These are phyloP conservation scores for Buceros bicornis DNA, from an alignment of 2,797 vertebrate species.

Conservation along the genomic window DNA sequence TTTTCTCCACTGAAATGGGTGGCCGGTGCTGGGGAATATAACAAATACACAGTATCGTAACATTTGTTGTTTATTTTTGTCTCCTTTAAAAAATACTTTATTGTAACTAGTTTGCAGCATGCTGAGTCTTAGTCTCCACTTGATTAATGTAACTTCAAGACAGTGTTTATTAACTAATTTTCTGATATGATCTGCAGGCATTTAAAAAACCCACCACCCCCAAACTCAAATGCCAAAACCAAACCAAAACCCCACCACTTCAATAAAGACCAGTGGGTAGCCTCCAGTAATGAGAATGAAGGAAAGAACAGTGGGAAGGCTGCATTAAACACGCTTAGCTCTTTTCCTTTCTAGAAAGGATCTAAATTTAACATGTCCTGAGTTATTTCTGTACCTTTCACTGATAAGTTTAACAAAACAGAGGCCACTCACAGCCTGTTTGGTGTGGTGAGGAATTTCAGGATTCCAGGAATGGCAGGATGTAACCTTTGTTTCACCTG, in stretches of 20 bases:
- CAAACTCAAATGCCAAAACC: neutral
- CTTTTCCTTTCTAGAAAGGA: conserved; percentile 66
- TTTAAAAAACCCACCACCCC: neutral
- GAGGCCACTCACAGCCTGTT: neutral
- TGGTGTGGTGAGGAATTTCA: conserved; percentile 5
- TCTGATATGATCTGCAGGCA: conserved; percentile 24
- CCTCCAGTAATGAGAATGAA: conserved; percentile 23
- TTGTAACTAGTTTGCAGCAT: neutral
- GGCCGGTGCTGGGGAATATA: neutral
- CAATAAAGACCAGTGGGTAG: neutral
- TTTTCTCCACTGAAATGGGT: neutral
- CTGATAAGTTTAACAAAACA: conserved; percentile 59
- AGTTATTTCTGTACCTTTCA: conserved; percentile 60
- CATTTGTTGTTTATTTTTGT: neutral
- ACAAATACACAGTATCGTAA: neutral
- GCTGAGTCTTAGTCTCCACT: neutral
- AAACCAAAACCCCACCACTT: neutral
- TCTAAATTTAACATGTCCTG: conserved; percentile 62
- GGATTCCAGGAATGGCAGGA: conserved; percentile 68
- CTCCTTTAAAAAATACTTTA: conserved; percentile 8
- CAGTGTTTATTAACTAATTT: conserved; percentile 35
- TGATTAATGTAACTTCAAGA: conserved; percentile 26
- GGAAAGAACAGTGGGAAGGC: neutral
- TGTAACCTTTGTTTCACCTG: conserved; percentile 79
- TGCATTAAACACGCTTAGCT: conserved; percentile 27